A percentile compares a stretch with the other conserved stretches of the same genome.
Conservation (phyloP, 2,888 invertebrate genomes). For the Limnephilus lunatus region DNA sequence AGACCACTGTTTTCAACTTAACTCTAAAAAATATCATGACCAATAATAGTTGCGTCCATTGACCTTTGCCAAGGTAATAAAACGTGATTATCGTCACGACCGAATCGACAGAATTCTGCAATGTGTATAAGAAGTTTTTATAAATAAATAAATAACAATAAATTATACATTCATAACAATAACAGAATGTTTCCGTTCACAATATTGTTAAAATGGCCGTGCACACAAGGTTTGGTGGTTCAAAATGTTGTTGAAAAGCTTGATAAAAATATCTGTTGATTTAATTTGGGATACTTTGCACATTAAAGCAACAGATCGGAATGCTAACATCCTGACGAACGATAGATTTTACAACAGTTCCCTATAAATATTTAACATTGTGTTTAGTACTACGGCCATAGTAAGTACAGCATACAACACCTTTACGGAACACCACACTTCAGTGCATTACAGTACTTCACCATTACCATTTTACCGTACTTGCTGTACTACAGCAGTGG, state of each 20-base stretch:
- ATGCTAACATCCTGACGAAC: background rate
- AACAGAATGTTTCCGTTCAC: too few relatives aligned
- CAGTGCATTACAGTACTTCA: background rate
- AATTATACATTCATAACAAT: too few relatives aligned
- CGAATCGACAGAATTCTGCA: background rate
- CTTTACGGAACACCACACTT: background rate
- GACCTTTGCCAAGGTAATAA: background rate
- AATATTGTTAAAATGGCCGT: too few relatives aligned
- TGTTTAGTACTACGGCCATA: background rate
- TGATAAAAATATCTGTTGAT: background rate
- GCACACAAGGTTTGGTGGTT: background rate
- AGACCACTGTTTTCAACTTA: background rate
- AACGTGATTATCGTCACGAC: conserved; percentile 10
- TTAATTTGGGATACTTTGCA: background rate
- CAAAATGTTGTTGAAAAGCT: background rate
- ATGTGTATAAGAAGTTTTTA: background rate
- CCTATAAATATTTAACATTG: background rate
- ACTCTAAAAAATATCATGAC: background rate
- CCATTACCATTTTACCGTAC: background rate
- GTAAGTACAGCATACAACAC: background rate
- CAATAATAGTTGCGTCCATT: background rate
- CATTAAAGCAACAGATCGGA: background rate
- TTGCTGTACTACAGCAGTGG: background rate
- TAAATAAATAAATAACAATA: background rate
- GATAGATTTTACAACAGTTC: background rate